These are phyloP conservation scores for Pantherophis guttatus DNA, from an alignment of 2,113 vertebrate genomes.

Conservation along the genomic window DNA sequence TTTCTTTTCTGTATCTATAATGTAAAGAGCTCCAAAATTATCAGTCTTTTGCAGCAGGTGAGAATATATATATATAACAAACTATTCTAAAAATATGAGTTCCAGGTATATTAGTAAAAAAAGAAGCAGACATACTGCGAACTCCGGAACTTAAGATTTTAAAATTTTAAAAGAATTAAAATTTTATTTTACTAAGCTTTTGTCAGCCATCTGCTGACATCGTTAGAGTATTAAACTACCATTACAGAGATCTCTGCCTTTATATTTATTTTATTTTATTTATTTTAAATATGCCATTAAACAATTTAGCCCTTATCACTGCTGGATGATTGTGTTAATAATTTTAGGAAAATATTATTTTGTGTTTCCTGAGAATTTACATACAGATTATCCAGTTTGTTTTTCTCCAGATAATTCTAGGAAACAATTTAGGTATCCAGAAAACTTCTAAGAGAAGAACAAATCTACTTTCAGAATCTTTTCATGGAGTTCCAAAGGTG, in stretches of 20 bases:
- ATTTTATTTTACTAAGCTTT: too few relatives aligned
- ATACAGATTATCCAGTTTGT: neutral
- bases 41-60: neutral
- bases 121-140: too few relatives aligned
- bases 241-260: too few relatives aligned
- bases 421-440: neutral
- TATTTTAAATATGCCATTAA: too few relatives aligned
- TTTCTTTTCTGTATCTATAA: slow-evolving; percentile 1
- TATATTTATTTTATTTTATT: too few relatives aligned
- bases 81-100: too few relatives aligned
- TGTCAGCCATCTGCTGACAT: too few relatives aligned
- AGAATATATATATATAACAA: too few relatives aligned
- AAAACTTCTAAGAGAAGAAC: neutral
- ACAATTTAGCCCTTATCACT: neutral
- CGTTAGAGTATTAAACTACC: too few relatives aligned
- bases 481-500: neutral
- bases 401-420: neutral
- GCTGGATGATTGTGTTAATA: neutral
- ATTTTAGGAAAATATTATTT: neutral
- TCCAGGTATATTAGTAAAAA: too few relatives aligned
- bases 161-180: too few relatives aligned
- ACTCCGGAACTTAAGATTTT: too few relatives aligned
- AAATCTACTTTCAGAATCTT: neutral
- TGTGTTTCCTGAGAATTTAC: neutral
- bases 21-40: slow-evolving; percentile 31